A percentile compares a stretch with the other conserved stretches of the same genome.
These are phyloP conservation scores for Liparis tanakae DNA, from an alignment of 2,797 vertebrate species.

Conservation along the genomic window DNA sequence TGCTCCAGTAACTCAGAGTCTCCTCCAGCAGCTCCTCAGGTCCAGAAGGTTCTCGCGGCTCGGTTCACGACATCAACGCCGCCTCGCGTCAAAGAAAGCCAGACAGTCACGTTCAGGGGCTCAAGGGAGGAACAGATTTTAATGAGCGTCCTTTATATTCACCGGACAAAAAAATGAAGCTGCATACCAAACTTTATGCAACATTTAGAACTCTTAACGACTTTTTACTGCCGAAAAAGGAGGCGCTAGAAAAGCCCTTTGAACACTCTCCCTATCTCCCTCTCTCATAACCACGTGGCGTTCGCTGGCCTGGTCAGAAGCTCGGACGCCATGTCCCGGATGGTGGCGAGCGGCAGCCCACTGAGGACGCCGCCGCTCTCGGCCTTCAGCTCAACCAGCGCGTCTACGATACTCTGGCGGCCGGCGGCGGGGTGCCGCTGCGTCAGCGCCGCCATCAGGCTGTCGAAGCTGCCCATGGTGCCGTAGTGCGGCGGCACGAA, in stretches of 20 bases:
- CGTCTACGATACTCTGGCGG: conserved; percentile 61
- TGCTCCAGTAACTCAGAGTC: too few species aligned
- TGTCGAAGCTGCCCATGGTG: conserved; percentile 74
- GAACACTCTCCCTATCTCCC: conserved; percentile 11
- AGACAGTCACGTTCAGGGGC: neutral
- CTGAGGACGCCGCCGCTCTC: conserved; percentile 59
- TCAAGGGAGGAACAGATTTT: neutral
- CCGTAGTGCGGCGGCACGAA: conserved; percentile 67
- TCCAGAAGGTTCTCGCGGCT: too few species aligned
- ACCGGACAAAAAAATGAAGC: neutral
- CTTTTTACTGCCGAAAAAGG: neutral
- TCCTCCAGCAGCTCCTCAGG: too few species aligned
- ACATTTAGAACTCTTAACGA: neutral
- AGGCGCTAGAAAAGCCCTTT: too few species aligned
- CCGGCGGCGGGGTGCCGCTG: conserved; percentile 61
- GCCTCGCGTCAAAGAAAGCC: neutral
- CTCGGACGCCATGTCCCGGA: conserved; percentile 77
- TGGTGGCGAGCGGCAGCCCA: conserved; percentile 66
- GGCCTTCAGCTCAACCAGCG: conserved; percentile 68
- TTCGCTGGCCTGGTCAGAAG: conserved; percentile 52
- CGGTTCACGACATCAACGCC: neutral
- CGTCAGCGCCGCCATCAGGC: conserved; percentile 69
- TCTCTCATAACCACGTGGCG: neutral
- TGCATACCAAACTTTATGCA: neutral
- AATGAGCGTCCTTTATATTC: neutral